These are phyloP conservation scores for Galleria mellonella DNA, from an alignment of 1,140 invertebrate genomes.

Conservation along the genomic window DNA sequence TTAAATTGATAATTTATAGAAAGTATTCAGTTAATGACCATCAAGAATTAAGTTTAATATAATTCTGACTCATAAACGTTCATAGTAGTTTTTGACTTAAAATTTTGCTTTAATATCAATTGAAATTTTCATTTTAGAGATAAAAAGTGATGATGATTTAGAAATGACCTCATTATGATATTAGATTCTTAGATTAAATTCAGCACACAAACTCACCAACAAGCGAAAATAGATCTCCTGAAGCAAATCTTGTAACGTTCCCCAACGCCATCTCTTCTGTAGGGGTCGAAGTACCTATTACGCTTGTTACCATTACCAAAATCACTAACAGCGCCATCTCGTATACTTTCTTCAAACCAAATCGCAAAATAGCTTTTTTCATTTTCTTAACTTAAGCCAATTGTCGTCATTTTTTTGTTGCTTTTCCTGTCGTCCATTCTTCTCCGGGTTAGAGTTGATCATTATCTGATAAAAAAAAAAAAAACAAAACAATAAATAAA, in stretches of 20 bases:
- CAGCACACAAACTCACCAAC: conserved; percentile 30
- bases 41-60: too few relatives aligned
- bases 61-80: too few relatives aligned
- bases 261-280: conserved; percentile 54
- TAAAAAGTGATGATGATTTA: background rate
- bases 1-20: too few relatives aligned
- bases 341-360: conserved; percentile 9
- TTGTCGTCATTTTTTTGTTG: conserved; percentile 22
- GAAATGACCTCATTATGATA: background rate
- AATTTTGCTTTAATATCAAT: too few relatives aligned
- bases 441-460: background rate
- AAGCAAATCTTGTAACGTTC: conserved; percentile 50
- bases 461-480: conserved; percentile 1
- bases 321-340: conserved; percentile 48
- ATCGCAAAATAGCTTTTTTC: conserved; percentile 2
- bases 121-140: too few relatives aligned
- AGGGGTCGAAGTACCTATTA: conserved; percentile 15
- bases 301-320: conserved; percentile 18
- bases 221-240: conserved; percentile 55
- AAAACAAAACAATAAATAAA: too few relatives aligned
- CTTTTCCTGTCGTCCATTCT: conserved; percentile 2
- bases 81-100: too few relatives aligned
- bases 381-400: conserved; percentile 26
- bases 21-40: too few relatives aligned
- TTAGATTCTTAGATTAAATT: background rate